Percentiles rank a stretch among this genome's conserved stretches.
These are phyloP conservation scores for Maccullochella peelii DNA, from an alignment of 2,113 vertebrate species.

Conservation along the genomic window DNA sequence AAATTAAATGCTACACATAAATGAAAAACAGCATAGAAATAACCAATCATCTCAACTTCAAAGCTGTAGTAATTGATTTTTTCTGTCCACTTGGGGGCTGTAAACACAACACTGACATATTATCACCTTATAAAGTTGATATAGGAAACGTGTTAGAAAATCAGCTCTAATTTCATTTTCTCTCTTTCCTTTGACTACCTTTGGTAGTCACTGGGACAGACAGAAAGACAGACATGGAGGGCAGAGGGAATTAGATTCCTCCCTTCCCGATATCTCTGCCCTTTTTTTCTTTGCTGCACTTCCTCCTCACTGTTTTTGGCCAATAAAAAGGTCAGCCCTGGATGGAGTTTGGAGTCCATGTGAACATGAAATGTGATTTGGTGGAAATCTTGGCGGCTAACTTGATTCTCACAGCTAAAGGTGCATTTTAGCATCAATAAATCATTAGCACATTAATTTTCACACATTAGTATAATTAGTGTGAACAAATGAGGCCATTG, in stretches of 20 bases:
- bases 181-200: not conserved
- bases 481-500: slow-evolving; percentile 54
- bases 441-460: slow-evolving; percentile 55
- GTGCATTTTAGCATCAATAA: slow-evolving; percentile 56
- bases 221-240: not conserved
- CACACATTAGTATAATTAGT: slow-evolving; percentile 56
- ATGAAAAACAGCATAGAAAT: no score
- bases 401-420: slow-evolving; percentile 32
- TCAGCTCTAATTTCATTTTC: not conserved
- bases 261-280: no score
- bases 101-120: no score
- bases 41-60: no score
- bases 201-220: not conserved
- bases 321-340: slow-evolving; percentile 14
- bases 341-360: not conserved
- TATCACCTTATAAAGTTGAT: no score
- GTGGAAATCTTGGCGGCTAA: slow-evolving; percentile 25
- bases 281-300: no score
- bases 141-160: no score
- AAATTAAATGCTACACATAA: not conserved
- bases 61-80: no score
- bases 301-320: not conserved
- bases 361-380: slow-evolving; percentile 38
- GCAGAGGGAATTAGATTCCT: no score
- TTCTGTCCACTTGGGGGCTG: no score